These are phyloP conservation scores for Fabriciana adippe DNA, from an alignment of 2,888 invertebrate species.

Conservation along the genomic window DNA sequence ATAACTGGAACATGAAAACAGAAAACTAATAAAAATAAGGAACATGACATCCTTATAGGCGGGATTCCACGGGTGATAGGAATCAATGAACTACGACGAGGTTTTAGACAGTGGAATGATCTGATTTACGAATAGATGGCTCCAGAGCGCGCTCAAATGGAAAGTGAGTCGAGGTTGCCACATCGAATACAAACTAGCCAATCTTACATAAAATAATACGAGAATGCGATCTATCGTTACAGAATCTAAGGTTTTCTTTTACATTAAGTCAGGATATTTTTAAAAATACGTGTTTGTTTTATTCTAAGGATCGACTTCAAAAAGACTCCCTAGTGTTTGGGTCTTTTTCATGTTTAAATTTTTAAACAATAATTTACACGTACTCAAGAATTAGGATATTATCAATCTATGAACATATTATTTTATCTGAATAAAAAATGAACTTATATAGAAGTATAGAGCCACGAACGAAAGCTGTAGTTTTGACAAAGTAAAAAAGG, in stretches of 20 bases:
- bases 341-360: no score
- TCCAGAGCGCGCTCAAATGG: slow-evolving; percentile 31
- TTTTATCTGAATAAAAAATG: no score
- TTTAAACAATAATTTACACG: no score
- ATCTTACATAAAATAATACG: slow-evolving; percentile 7
- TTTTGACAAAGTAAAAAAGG: no score
- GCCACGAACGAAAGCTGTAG: no score
- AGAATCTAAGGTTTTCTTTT: neutral
- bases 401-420: no score
- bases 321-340: no score
- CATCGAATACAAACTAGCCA: slow-evolving; percentile 14
- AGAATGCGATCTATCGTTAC: neutral
- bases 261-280: neutral
- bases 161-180: slow-evolving; percentile 30
- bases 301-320: no score
- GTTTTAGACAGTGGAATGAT: slow-evolving; percentile 30
- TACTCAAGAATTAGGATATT: no score
- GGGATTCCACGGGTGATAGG: slow-evolving; percentile 10
- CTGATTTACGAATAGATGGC: slow-evolving; percentile 45
- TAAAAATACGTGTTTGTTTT: no score
- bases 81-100: slow-evolving; percentile 45
- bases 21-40: neutral
- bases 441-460: no score
- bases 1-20: neutral
- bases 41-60: slow-evolving; percentile 14